These are phyloP conservation scores for Sorex maritimensis DNA, from an alignment of 2,797 vertebrate species.

Conservation along the genomic window DNA sequence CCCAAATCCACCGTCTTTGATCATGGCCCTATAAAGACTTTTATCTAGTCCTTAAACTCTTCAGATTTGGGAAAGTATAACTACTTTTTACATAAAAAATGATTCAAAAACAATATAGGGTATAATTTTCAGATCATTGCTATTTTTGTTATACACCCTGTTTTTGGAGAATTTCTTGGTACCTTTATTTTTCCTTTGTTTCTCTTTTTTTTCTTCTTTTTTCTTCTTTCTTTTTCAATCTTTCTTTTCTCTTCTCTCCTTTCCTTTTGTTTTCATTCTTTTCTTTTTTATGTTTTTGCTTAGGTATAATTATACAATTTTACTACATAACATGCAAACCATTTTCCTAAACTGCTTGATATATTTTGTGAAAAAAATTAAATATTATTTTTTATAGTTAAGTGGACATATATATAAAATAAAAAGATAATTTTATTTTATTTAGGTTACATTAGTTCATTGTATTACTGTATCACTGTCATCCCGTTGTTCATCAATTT, in stretches of 20 bases:
- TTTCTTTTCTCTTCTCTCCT: too few relatives aligned
- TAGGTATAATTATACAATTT: neutral
- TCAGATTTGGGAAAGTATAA: neutral
- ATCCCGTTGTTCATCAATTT: too few relatives aligned
- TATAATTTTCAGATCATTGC: neutral
- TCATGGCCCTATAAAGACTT: neutral
- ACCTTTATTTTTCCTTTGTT: too few relatives aligned
- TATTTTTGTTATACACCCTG: neutral
- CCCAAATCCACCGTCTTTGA: neutral
- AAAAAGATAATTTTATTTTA: too few relatives aligned
- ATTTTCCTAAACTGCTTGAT: neutral
- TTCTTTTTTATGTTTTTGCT: neutral
- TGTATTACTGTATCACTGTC: too few relatives aligned
- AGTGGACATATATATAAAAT: neutral
- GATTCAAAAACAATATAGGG: neutral
- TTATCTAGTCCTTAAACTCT: neutral
- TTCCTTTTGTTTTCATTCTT: too few relatives aligned
- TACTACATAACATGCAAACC: neutral
- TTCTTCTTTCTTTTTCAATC: neutral
- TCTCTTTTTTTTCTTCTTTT: too few relatives aligned
- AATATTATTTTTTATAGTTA: slow-evolving; percentile 29
- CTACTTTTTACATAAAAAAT: neutral
- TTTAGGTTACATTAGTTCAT: too few relatives aligned
- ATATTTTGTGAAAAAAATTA: slow-evolving; percentile 6
- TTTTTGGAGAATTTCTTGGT: neutral